These are phyloP conservation scores for Lucinisca nassula DNA, from an alignment of 2,888 invertebrate genomes.

Conservation along the genomic window DNA sequence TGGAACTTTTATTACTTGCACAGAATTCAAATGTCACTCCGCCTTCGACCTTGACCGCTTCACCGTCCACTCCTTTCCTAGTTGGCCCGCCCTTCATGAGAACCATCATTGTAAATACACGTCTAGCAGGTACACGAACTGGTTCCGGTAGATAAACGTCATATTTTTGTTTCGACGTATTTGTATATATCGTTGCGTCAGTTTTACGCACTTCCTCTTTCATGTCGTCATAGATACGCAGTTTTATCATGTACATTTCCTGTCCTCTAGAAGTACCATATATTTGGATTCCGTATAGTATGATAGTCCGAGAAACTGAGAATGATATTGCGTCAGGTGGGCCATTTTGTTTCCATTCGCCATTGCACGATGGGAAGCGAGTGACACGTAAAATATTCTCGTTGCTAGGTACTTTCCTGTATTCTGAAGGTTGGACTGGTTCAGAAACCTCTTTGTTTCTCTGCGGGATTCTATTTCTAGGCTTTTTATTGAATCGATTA, in stretches of 20 bases:
- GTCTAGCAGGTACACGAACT: constrained; percentile 49
- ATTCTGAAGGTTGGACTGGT: not conserved
- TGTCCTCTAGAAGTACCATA: constrained; percentile 50
- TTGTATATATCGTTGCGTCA: constrained; percentile 54
- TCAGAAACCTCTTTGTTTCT: constrained; percentile 21
- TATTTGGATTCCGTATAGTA: constrained; percentile 61
- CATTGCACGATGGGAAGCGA: constrained; percentile 52
- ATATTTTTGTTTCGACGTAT: constrained; percentile 40
- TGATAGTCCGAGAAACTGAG: constrained; percentile 52
- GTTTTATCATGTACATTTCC: constrained; percentile 43
- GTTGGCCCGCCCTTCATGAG: constrained; percentile 54
- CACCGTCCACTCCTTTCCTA: constrained; percentile 65
- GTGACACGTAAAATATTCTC: constrained; percentile 14
- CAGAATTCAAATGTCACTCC: constrained; percentile 65
- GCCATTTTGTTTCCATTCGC: constrained; percentile 68
- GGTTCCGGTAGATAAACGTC: constrained; percentile 56
- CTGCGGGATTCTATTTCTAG: constrained; percentile 39
- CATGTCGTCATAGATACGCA: constrained; percentile 60
- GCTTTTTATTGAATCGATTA: constrained; percentile 54
- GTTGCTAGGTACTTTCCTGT: constrained; percentile 19
- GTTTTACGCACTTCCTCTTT: constrained; percentile 56
- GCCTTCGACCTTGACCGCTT: constrained; percentile 27
- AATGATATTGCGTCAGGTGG: constrained; percentile 68
- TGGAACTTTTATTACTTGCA: constrained; percentile 64
- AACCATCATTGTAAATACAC: constrained; percentile 55